Evolutionary conservation across 92 coral and sea anemone genomes (phyloP), one percentile per base, ranked within the genome.

Genomic region (Metridium senile): DNA sequence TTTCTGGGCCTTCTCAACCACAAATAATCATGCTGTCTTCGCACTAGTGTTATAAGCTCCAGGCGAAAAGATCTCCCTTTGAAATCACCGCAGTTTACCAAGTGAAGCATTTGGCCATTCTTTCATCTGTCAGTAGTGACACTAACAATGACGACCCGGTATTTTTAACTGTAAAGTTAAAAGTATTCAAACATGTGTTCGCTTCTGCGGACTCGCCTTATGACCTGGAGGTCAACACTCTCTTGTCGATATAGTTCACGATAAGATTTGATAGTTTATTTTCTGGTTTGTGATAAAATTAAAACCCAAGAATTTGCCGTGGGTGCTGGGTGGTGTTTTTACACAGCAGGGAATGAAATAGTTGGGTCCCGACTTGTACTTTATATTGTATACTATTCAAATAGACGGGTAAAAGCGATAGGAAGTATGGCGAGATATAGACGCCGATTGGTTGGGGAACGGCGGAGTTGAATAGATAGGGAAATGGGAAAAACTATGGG

Each of bases 61-160:
- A 35, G 78, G 78, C 78, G 34, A 57, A 58, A 58, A 57, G 33
- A 43, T 73, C 35, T 33, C 8, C 56, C 78, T 73, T 73, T 73
- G 78, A 73, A 58, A 57, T 31, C 34, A n/a, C 78, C 78, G 78
- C 76, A n/a, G 33, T 56, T 35, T 58, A 67, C 33, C 33, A 56
- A 73, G 52, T 49, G 28, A 33, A 27, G 33, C 68, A 73, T 73
- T 57, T 63, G 31, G 32, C 27, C 68, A 31, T 62, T 62, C 76
- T 71, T 79, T 79, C 84, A 79, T 45, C 76, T 79, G 84, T 79
- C 72, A 58, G 18, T 35, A 17, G 0, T 54, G 84, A 70, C 76
- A 79, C 28, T 54, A 27, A 33, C 76, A 70, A 79, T 66, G 76
- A 29, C 53, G 31, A 43, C 7, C 23, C 11, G 67, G 52, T 68